phyloP scores from a whole-genome alignment of 2,888 invertebrate genomes.

The Drosophila buzzatii region DNA sequence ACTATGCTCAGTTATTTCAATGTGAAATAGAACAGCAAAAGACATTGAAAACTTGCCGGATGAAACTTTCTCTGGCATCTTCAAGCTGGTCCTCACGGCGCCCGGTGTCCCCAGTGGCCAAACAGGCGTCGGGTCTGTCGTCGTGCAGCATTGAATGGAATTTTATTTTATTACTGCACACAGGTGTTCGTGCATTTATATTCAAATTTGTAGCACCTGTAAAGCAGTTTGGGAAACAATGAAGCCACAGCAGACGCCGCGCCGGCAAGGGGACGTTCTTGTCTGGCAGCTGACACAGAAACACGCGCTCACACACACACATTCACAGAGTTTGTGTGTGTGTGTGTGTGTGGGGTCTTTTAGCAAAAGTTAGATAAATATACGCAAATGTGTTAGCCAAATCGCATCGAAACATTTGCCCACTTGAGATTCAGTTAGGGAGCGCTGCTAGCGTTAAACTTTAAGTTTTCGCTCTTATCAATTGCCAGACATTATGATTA shows the following conservation, averaged over 20 bases:
- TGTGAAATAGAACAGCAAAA: slow-evolving; percentile 12
- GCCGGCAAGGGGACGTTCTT: slow-evolving; percentile 14
- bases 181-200: slow-evolving; percentile 74
- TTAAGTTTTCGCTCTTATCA: slow-evolving; percentile 60
- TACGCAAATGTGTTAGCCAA: slow-evolving; percentile 48
- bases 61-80: slow-evolving; percentile 43
- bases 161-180: slow-evolving; percentile 77
- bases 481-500: slow-evolving; percentile 63
- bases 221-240: slow-evolving; percentile 74
- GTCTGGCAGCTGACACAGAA: slow-evolving; percentile 43
- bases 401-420: slow-evolving; percentile 66
- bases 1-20: slow-evolving; percentile 18
- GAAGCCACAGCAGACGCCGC: slow-evolving; percentile 65
- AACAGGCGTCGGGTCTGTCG: slow-evolving; percentile 55
- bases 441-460: slow-evolving; percentile 43
- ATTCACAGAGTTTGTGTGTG: slow-evolving; percentile 12
- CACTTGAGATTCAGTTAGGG: slow-evolving; percentile 57
- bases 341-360: slow-evolving; percentile 31
- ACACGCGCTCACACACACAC: slow-evolving; percentile 10
- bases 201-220: slow-evolving; percentile 80
- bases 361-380: slow-evolving; percentile 67
- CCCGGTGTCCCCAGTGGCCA: slow-evolving; percentile 38
- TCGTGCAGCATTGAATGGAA: slow-evolving; percentile 66
- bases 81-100: neutral
- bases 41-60: slow-evolving; percentile 61